Evolutionary conservation across 1,140 invertebrate genomes (phyloP), one percentile per base, ranked within the genome.

Genomic region (Dendroctonus valens): DNA sequence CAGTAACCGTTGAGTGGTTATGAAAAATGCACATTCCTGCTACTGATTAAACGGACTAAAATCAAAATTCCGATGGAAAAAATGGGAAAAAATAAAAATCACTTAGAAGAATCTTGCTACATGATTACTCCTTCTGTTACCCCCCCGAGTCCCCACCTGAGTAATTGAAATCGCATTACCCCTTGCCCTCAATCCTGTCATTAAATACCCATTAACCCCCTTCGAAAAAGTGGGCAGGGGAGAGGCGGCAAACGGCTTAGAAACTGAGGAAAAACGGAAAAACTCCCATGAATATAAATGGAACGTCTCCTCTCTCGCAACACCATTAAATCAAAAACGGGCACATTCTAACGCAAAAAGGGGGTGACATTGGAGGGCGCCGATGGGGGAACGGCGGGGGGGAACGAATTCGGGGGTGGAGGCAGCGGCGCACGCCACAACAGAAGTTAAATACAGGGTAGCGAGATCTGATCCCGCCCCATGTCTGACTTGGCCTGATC

Each of bases 381-480:
- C 55, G 64, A 68, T 65, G 63, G 62, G 55, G 69, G 68, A 14
- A 42, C 40, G 41, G 39, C 48, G 50, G 42, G 40, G 38, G 14
- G 57, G 60, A 39, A 11, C 9, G 11, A 15, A 26, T 26, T 26
- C 26, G 49, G 38, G 57, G 59, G 54, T 70, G 55, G 67, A 68
- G 68, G 72, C 68, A 73, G 67, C 52, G 69, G 72, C 72, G 69
- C 69, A 59, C 65, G 70, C 63, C 65, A 67, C 66, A 67, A 73
- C 74, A 77, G 76, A 77, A 77, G 76, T 77, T 77, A 77, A 77
- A 77, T 73, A 76, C 74, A 72, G 76, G 76, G 74, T 74, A 70
- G 75, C 76, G 73, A 74, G 70, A 53, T 75, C 72, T 76, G 74
- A 77, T 77, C 75, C 76, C 76, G 76, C 76, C 76, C 73, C 73